Evolutionary conservation across 2,113 vertebrate genomes (phyloP).

Genomic region (Labrus mixtus): DNA sequence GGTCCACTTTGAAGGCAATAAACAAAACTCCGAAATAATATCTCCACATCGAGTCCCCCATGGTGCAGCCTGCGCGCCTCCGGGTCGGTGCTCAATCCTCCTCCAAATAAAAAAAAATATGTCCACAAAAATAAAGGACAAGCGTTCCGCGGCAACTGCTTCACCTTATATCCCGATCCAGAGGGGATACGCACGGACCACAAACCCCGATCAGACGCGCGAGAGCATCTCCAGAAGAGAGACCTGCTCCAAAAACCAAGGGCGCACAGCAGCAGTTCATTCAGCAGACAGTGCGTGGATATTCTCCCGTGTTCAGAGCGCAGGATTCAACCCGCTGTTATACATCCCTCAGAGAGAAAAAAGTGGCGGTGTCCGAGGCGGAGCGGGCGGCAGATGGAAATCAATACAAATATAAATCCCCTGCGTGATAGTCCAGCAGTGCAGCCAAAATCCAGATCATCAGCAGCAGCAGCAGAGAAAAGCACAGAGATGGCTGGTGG

Average conservation of each 20-base stretch:
- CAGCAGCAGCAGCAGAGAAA: conserved; percentile 34
- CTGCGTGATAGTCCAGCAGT: conserved; percentile 61
- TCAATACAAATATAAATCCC: conserved; percentile 75
- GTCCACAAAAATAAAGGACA: conserved; percentile 32
- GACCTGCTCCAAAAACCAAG: conserved; percentile 59
- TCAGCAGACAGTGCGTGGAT: conserved; percentile 59
- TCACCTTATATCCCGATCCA: conserved; percentile 70
- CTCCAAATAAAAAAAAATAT: conserved; percentile 34
- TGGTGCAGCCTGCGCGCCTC: conserved; percentile 74
- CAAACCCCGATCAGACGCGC: conserved; percentile 34
- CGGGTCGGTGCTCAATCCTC: conserved; percentile 72
- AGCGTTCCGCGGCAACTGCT: conserved; percentile 43
- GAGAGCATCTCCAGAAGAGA: conserved; percentile 65
- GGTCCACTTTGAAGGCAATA: conserved; percentile 92
- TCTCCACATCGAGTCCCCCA: conserved; percentile 93
- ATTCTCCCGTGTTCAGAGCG: conserved; percentile 63
- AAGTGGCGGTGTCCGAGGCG: conserved; percentile 54
- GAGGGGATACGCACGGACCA: conserved; percentile 30
- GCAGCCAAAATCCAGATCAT: conserved; percentile 69
- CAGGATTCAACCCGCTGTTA: conserved; percentile 39
- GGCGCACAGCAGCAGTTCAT: conserved; percentile 73
- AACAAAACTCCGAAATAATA: conserved; percentile 94
- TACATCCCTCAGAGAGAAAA: conserved; percentile 76
- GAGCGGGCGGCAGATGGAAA: conserved; percentile 43
- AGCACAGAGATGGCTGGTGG: conserved; percentile 27